These are phyloP conservation scores for Proisotoma minuta DNA, from an alignment of 2,888 invertebrate species.

Conservation along the genomic window DNA sequence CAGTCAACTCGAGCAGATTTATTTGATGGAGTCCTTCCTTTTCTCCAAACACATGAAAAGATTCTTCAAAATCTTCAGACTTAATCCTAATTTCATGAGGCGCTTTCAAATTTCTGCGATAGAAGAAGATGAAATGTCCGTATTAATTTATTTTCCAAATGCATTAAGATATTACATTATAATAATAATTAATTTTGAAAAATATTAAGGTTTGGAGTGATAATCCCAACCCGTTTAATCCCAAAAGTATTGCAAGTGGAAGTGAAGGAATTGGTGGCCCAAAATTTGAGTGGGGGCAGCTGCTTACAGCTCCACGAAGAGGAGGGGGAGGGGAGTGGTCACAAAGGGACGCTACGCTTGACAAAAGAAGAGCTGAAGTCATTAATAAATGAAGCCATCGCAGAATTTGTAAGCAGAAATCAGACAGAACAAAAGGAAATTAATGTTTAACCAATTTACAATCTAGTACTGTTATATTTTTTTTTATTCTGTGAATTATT, in stretches of 20 bases:
- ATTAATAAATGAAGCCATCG: background rate
- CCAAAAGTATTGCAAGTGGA: background rate
- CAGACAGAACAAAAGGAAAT: too few species aligned
- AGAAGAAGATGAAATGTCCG: background rate
- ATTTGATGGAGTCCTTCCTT: conserved; percentile 40
- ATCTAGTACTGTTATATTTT: conserved; percentile 48
- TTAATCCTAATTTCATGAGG: background rate
- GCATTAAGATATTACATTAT: background rate
- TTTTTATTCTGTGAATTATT: conserved; percentile 49
- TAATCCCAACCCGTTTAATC: background rate
- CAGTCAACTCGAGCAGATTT: conserved; percentile 42
- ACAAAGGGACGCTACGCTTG: background rate
- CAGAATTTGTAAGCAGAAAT: too few species aligned
- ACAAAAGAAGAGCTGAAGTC: background rate
- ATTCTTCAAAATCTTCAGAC: background rate
- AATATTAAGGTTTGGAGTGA: background rate
- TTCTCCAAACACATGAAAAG: conserved; percentile 14
- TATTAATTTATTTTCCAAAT: background rate
- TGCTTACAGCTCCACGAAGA: too few species aligned
- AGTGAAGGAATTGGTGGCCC: background rate
- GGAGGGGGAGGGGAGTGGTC: background rate
- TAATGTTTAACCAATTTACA: too few species aligned
- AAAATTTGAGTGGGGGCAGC: background rate
- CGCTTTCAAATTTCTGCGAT: background rate
- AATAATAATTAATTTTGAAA: background rate